Evolutionary conservation across 2,888 invertebrate genomes (phyloP), one percentile per base, ranked within the genome.

Genomic region (Amphipyra tragopoginis): DNA sequence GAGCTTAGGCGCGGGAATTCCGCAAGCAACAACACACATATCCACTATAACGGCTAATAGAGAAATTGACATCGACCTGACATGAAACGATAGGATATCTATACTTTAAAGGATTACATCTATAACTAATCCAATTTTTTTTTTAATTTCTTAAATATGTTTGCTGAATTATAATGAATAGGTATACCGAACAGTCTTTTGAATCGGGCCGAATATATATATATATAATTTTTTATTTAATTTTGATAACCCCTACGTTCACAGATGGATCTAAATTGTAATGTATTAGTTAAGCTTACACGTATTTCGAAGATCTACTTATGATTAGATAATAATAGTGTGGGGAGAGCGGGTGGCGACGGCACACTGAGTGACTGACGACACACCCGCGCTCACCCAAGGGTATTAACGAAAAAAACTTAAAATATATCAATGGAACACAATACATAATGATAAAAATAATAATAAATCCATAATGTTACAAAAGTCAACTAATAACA

Each of bases 161-260:
- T 86, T 86, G 87, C 84, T 87, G 88, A 91, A 86, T 90, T 89
- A 90, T 89, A 90, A 88, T 90, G 93, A 91, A 94, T 95, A 95
- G 95, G 96, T 96, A 96, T 96, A 96, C 95, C 95, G 95, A 96
- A 96, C 96, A 96, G 96, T 96, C 96, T 96, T 96, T 95, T 95
- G 95, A 95, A 95, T 95, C 95, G 95, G 96, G 96, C 96, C 96
- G 94, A 96, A 96, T 95, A 95, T 93, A 65, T 66, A 65, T 26
- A 49, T 57, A 72, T 65, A 62, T 56, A 72, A 72, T 67, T 62
- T 72, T 62, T 54, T 95, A 90, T 62, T 33, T 74, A 87, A 93
- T 94, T 94, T 94, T 94, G 92, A 90, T 88, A 68, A 86, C 88
- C 86, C 90, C 91, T 93, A 93, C 89, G 75, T 87, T 90, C 88